Percentiles rank a stretch among this genome's conserved stretches.
These are phyloP conservation scores for Varroa destructor DNA, from an alignment of 1,140 invertebrate species.

Conservation along the genomic window DNA sequence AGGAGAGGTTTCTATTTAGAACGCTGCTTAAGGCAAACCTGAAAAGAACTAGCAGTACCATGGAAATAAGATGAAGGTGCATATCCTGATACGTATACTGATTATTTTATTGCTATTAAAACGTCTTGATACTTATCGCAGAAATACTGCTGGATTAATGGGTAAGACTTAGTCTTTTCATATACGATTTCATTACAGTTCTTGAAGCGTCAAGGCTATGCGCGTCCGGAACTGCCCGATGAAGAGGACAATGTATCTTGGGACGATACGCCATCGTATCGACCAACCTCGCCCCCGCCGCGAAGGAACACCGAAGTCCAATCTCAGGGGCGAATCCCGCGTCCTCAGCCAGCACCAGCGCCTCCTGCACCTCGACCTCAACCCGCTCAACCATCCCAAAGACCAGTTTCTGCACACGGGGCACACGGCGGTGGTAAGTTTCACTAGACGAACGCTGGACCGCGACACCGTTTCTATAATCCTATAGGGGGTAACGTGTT, in stretches of 20 bases:
- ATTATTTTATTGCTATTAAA: too few relatives aligned
- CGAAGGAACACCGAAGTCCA: constrained; percentile 2
- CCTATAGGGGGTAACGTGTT: too few relatives aligned
- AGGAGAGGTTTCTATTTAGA: too few relatives aligned
- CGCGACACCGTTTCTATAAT: too few relatives aligned
- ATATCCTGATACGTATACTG: too few relatives aligned
- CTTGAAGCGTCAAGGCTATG: constrained; percentile 18
- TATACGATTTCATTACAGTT: not conserved
- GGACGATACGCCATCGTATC: constrained; percentile 18
- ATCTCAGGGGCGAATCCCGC: not conserved
- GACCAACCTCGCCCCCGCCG: not conserved
- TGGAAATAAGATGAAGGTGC: too few relatives aligned
- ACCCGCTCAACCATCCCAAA: not conserved
- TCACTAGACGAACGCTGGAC: too few relatives aligned
- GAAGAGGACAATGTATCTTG: constrained; percentile 21
- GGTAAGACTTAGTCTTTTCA: too few relatives aligned
- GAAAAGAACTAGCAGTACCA: too few relatives aligned
- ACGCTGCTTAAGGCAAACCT: too few relatives aligned
- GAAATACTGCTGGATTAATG: too few relatives aligned
- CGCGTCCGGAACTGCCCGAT: constrained; percentile 21
- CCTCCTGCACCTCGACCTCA: constrained; percentile 7
- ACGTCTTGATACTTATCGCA: too few relatives aligned
- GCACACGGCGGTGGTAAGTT: constrained; percentile 15
- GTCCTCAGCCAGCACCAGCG: constrained; percentile 20
- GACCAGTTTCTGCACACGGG: not conserved